Evolutionary conservation across 2,888 invertebrate genomes (phyloP).

Genomic region (Teinopalpus imperialis): DNA sequence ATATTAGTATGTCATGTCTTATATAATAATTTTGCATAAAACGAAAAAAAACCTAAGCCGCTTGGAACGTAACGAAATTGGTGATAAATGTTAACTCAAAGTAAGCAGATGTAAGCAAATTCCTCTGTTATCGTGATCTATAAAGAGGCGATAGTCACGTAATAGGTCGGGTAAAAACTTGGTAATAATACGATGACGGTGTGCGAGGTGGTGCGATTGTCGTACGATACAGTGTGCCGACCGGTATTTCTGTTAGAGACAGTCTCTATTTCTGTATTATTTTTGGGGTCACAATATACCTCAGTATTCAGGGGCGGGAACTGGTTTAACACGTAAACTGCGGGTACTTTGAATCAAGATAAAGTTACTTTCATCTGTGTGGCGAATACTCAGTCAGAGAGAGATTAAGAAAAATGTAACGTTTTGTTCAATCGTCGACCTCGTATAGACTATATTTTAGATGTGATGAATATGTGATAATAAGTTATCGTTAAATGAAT

Average conservation of each 20-base stretch:
- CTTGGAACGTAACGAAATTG: too few species aligned
- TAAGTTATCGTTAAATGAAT: too few species aligned
- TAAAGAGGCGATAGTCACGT: slow-evolving; percentile 3
- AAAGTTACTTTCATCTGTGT: slow-evolving; percentile 32
- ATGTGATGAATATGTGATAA: too few species aligned
- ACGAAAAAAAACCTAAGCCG: too few species aligned
- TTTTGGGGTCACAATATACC: slow-evolving; percentile 33
- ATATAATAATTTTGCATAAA: too few species aligned
- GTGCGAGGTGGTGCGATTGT: slow-evolving; percentile 56
- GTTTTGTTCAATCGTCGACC: too few species aligned
- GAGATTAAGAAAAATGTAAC: too few species aligned
- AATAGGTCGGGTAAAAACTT: slow-evolving; percentile 26
- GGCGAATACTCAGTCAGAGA: too few species aligned
- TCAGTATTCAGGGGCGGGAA: slow-evolving; percentile 33
- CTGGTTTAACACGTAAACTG: slow-evolving; percentile 31
- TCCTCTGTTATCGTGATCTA: slow-evolving; percentile 1
- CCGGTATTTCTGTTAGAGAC: slow-evolving; percentile 36
- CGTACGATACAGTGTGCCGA: slow-evolving; percentile 44
- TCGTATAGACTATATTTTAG: too few species aligned
- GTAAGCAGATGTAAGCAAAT: too few species aligned
- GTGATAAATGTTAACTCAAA: too few species aligned
- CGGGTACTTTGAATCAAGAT: slow-evolving; percentile 30
- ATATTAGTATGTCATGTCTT: too few species aligned
- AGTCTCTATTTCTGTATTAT: slow-evolving; percentile 22
- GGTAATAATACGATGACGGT: slow-evolving; percentile 32